A percentile compares a stretch with the other conserved stretches of the same genome.
These are phyloP conservation scores for Silurus aristotelis DNA, from an alignment of 2,797 vertebrate genomes.

Conservation along the genomic window DNA sequence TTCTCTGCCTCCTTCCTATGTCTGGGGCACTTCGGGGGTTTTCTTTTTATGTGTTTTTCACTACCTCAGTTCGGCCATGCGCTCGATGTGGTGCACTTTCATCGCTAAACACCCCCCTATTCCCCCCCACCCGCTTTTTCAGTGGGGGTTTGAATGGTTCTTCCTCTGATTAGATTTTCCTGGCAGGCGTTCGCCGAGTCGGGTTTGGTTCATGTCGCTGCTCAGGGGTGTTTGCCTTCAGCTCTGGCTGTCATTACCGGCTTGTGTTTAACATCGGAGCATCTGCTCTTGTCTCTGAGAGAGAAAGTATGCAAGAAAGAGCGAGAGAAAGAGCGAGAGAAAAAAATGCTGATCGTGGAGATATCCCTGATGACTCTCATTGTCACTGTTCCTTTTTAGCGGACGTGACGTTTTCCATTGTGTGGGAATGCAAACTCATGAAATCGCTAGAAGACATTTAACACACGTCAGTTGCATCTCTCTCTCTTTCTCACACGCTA, in stretches of 20 bases:
- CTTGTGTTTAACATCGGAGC: constrained; percentile 54
- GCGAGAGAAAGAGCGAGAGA: neutral
- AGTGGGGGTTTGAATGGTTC: constrained; percentile 35
- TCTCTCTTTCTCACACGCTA: neutral
- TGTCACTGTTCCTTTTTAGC: constrained; percentile 66
- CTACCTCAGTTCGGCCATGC: constrained; percentile 34
- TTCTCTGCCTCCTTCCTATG: constrained; percentile 42
- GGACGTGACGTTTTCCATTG: constrained; percentile 57
- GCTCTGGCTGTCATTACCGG: constrained; percentile 48
- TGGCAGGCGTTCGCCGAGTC: constrained; percentile 31
- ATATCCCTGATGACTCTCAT: constrained; percentile 53
- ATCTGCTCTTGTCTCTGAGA: constrained; percentile 36
- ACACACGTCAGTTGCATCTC: constrained; percentile 56
- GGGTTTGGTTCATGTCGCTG: constrained; percentile 32
- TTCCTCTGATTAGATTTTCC: constrained; percentile 58
- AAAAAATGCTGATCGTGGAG: constrained; percentile 7
- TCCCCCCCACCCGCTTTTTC: constrained; percentile 37
- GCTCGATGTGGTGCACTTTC: constrained; percentile 37
- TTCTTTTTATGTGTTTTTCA: neutral
- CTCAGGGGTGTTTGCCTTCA: constrained; percentile 45
- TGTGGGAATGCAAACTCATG: constrained; percentile 71
- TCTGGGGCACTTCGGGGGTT: constrained; percentile 41
- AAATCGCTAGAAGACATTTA: constrained; percentile 67
- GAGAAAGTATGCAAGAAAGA: neutral
- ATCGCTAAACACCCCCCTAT: constrained; percentile 49